These are phyloP conservation scores for Metellina segmentata DNA, from an alignment of 2,888 invertebrate genomes.

Conservation along the genomic window DNA sequence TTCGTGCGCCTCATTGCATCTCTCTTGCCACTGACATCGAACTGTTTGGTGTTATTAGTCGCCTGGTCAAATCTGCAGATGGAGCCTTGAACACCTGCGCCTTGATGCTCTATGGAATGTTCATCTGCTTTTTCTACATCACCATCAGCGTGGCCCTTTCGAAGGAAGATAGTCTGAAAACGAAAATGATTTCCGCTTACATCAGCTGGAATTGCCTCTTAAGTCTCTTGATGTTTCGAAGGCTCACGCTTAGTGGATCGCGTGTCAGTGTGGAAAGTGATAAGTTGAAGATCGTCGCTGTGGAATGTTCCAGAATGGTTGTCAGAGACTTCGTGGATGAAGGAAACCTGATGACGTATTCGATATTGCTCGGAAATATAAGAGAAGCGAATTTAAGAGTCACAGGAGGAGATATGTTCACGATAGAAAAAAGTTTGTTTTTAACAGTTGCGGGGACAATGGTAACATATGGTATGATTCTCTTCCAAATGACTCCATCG, in stretches of 20 bases:
- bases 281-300: neutral
- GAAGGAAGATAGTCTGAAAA: conserved; percentile 10
- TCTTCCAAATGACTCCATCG: conserved; percentile 26
- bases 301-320: conserved; percentile 8
- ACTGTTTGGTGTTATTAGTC: neutral
- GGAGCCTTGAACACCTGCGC: conserved; percentile 18
- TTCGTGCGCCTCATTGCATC: neutral
- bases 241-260: conserved; percentile 38
- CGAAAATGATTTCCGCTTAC: conserved; percentile 8
- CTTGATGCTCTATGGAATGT: conserved; percentile 35
- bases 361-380: conserved; percentile 19
- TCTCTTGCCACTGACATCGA: neutral
- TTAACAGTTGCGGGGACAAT: conserved; percentile 45
- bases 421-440: conserved; percentile 32
- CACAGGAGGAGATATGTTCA: conserved; percentile 45
- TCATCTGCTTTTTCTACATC: conserved; percentile 37
- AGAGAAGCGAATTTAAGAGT: conserved; percentile 24
- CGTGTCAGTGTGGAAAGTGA: neutral
- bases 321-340: neutral
- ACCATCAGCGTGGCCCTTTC: conserved; percentile 39
- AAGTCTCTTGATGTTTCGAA: conserved; percentile 2
- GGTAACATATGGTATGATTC: conserved; percentile 48
- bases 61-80: conserved; percentile 6
- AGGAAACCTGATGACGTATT: neutral
- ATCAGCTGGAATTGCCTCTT: conserved; percentile 29